phyloP scores from a whole-genome alignment of 2,888 invertebrate genomes.

The Diaprepes abbreviatus region DNA sequence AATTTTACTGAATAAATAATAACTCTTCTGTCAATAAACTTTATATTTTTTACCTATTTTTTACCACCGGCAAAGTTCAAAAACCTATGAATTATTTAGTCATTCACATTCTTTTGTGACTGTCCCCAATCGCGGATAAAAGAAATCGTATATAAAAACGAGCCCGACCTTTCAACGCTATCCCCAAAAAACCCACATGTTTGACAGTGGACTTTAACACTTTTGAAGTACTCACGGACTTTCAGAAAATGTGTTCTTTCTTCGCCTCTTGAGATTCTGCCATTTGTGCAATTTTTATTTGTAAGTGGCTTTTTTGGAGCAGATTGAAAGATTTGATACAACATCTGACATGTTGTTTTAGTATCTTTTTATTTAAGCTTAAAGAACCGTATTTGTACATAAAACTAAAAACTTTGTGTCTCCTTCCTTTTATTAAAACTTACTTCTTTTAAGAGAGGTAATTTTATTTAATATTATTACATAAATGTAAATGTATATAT shows the following conservation, averaged over 20 bases:
- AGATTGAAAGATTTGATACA: background rate
- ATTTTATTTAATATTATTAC: too few species aligned
- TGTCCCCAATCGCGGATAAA: constrained; percentile 33
- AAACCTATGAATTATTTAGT: constrained; percentile 19
- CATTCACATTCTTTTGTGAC: constrained; percentile 22
- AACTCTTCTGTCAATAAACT: too few species aligned
- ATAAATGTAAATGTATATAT: too few species aligned
- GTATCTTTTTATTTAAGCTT: background rate
- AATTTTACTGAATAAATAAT: too few species aligned
- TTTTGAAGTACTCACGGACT: constrained; percentile 40
- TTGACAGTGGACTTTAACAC: constrained; percentile 43
- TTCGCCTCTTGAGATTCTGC: constrained; percentile 33
- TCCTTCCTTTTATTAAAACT: too few species aligned
- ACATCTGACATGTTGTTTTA: constrained; percentile 14
- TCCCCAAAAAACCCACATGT: constrained; percentile 33
- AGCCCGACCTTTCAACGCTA: constrained; percentile 25
- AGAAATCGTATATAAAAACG: constrained; percentile 29
- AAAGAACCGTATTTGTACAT: too few species aligned
- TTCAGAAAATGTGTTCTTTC: constrained; percentile 42
- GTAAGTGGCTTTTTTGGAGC: constrained; percentile 33
- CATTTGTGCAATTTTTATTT: constrained; percentile 35
- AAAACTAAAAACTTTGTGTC: too few species aligned
- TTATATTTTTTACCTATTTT: too few species aligned
- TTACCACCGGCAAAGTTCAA: too few species aligned
- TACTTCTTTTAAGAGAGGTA: too few species aligned